Evolutionary conservation across 2,888 invertebrate species (phyloP).

Genomic region (Chironomus riparius): DNA sequence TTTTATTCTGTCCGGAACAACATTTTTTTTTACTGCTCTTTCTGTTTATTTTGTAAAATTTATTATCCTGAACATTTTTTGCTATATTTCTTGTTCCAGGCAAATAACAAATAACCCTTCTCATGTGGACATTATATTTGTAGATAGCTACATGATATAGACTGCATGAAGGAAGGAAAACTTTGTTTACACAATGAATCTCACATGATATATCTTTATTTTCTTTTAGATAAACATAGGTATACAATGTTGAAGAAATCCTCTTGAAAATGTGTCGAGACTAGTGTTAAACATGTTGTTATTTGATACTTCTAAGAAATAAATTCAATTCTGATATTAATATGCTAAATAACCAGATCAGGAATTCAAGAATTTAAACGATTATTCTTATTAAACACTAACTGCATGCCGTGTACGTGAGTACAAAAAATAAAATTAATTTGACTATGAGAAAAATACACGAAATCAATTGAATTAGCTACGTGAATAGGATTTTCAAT

Average conservation of each 20-base stretch:
- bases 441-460: not conserved
- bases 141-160: not conserved
- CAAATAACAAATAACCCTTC: not conserved
- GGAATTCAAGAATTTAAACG: not conserved
- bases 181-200: not conserved
- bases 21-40: not conserved
- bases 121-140: not conserved
- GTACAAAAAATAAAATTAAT: too few relatives aligned
- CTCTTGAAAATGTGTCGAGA: not conserved
- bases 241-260: not conserved
- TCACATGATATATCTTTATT: conserved; percentile 1
- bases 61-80: conserved; percentile 1
- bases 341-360: not conserved
- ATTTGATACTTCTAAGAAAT: too few relatives aligned
- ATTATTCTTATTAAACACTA: not conserved
- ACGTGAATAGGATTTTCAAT: not conserved
- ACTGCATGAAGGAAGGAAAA: not conserved
- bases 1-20: not conserved
- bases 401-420: not conserved
- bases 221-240: not conserved
- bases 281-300: not conserved
- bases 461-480: not conserved
- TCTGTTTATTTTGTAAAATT: conserved; percentile 3
- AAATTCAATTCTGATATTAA: too few relatives aligned
- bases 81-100: not conserved